Evolutionary conservation across 1,140 invertebrate species (phyloP), one percentile per base, ranked within the genome.

Genomic region (Heliconius melpomene): DNA sequence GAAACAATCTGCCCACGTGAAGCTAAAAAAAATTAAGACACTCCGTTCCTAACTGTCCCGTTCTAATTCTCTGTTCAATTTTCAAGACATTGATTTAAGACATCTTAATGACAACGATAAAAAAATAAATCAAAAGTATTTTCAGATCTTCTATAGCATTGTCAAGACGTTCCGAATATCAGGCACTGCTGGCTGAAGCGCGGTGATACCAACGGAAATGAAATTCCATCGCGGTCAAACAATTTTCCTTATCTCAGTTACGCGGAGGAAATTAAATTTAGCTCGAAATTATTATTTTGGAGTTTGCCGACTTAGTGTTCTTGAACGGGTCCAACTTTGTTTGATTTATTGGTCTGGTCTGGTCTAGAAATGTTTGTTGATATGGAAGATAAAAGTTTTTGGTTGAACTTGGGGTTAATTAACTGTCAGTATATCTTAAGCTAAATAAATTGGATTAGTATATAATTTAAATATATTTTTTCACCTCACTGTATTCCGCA

Each of bases 221-320:
- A 87, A 87, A 88, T 89, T 88, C 86, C 84, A 66, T 75, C 81
- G 86, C 84, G 88, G 86, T 89, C 87, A 86, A 87, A 88, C 85
- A 81, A 86, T 86, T 85, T 86, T 71, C 78, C 73, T 81, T 84
- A 79, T 81, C 77, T 79, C 78, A 16, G 75, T 52, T 71, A 52
- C 70, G 54, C n/a, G 75, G 40, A 66, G 52, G 81, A 76, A 74
- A 82, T 82, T 82, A 72, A 75, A 80, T 80, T 80, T 80, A 76
- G 29, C 74, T 72, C 32, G 60, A 7, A 66, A 66, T 66, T 29
- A 66, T 66, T 66, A 26, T 66, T 52, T 57, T 57, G n/a, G 11
- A 66, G 60, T 29, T 29, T 11, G 23, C 9, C 3, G 26, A 29
- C 23, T 23, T 52, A 11, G 20, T 23, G n/a, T 29, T 66, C 7